Conservation (phyloP, 2,888 invertebrate genomes). For the Helleia helle region DNA sequence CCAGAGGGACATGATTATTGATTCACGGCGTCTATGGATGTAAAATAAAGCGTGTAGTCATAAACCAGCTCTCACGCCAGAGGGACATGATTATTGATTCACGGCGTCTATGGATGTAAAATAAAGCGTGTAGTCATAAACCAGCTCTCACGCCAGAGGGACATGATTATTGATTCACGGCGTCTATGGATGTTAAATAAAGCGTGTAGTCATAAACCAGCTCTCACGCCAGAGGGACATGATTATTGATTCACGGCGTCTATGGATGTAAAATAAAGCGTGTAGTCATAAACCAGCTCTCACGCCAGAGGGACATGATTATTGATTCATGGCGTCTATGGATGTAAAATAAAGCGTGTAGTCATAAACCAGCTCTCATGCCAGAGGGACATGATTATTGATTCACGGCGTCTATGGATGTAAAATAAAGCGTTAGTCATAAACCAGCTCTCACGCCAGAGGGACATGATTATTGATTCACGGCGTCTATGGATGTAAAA, state of each 20-base stretch:
- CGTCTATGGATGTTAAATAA: slow-evolving; percentile 24
- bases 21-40: slow-evolving; percentile 37
- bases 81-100: slow-evolving; percentile 43
- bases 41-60: slow-evolving; percentile 20
- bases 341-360: slow-evolving; percentile 20
- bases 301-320: slow-evolving; percentile 30
- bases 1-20: slow-evolving; percentile 32
- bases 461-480: slow-evolving; percentile 47
- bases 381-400: slow-evolving; percentile 32
- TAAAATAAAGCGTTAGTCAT: slow-evolving; percentile 21
- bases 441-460: slow-evolving; percentile 31
- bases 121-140: slow-evolving; percentile 24
- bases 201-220: slow-evolving; percentile 26
- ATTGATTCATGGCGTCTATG: slow-evolving; percentile 41
- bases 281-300: slow-evolving; percentile 30
- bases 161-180: slow-evolving; percentile 49
- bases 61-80: slow-evolving; percentile 32
- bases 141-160: slow-evolving; percentile 30
- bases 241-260: slow-evolving; percentile 45
- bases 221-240: slow-evolving; percentile 31
- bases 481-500: slow-evolving; percentile 27
- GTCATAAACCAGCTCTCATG: slow-evolving; percentile 33
- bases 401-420: slow-evolving; percentile 37
- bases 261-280: slow-evolving; percentile 23
- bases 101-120: slow-evolving; percentile 30